Evolutionary conservation across 2,113 vertebrate genomes (phyloP), one percentile per base, ranked within the genome.

Genomic region (Fregata magnificens): DNA sequence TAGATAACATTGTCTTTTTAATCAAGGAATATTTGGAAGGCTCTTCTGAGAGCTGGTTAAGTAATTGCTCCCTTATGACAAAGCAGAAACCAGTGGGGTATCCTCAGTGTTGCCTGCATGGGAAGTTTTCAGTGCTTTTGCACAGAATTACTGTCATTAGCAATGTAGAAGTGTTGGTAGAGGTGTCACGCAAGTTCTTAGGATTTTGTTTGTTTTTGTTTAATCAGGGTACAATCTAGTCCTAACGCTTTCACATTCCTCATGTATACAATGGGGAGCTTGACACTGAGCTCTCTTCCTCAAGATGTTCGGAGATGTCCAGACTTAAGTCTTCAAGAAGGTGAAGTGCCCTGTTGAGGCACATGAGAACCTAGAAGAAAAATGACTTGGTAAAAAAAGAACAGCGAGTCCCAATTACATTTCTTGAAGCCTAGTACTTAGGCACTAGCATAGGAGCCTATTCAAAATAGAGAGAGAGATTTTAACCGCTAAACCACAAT

Each of bases 401-500:
- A 25, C 7, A 31, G 10, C 0, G 1, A 69, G 24, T 72, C 26
- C 14, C 62, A 76, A 5, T 32, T 25, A n/a, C 2, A 10, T 83
- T 92, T 88, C 70, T 81, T 74, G 49, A 81, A 87, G 34, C 18
- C 16, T 80, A 32, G 5, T 50, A 25, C 24, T 58, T 77, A 53
- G 7, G 13, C 42, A 45, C 40, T 84, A 45, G 24, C 22, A 29
- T 10, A 88, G 32, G 13, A 93, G 2, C 14, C 8, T 63, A 38
- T 78, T 84, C 63, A 82, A 93, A 92, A 78, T 9, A 79, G 8
- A 56, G 12, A 71, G 74, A 71, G 34, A 50, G 28, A 86, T 74
- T 95, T 93, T 88, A 84, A 93, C 72, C 86, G 32, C 83, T 86
- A 74, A 52, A 93, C 81, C 76, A 47, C 78, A 65, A 19, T 95